Evolutionary conservation across 2,888 invertebrate genomes (phyloP).

Genomic region (Phyllotreta cruciferae): DNA sequence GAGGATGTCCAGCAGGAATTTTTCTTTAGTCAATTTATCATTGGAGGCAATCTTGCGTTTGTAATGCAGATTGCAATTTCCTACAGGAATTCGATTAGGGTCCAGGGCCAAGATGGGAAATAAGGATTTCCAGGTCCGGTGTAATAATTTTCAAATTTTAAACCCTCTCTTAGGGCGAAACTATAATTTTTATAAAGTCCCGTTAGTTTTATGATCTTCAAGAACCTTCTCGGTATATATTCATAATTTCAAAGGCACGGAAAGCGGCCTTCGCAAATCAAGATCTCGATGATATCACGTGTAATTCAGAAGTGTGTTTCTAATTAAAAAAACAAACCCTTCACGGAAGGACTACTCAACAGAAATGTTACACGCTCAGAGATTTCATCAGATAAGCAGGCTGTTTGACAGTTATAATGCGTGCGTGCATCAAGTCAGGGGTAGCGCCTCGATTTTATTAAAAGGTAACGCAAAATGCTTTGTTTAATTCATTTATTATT

Average conservation of each 20-base stretch:
- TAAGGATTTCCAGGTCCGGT: slow-evolving; percentile 12
- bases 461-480: neutral
- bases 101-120: slow-evolving; percentile 19
- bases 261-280: slow-evolving; percentile 32
- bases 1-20: slow-evolving; percentile 28
- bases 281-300: slow-evolving; percentile 25
- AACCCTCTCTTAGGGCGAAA: neutral
- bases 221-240: slow-evolving; percentile 19
- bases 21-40: slow-evolving; percentile 49
- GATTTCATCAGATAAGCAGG: slow-evolving; percentile 45
- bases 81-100: slow-evolving; percentile 36
- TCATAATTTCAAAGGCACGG: slow-evolving; percentile 15
- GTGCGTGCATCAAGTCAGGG: slow-evolving; percentile 43
- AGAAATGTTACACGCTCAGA: slow-evolving; percentile 46
- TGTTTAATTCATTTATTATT: neutral
- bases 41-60: slow-evolving; percentile 54
- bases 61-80: slow-evolving; percentile 54
- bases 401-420: slow-evolving; percentile 49
- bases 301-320: slow-evolving; percentile 37
- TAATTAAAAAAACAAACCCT: slow-evolving; percentile 39
- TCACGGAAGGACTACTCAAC: slow-evolving; percentile 43
- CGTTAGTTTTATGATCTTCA: no score
- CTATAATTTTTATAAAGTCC: no score
- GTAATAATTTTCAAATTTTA: no score
- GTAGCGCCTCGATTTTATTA: slow-evolving; percentile 4